These are phyloP conservation scores for Chionoecetes opilio DNA, from an alignment of 1,140 invertebrate species.

Conservation along the genomic window DNA sequence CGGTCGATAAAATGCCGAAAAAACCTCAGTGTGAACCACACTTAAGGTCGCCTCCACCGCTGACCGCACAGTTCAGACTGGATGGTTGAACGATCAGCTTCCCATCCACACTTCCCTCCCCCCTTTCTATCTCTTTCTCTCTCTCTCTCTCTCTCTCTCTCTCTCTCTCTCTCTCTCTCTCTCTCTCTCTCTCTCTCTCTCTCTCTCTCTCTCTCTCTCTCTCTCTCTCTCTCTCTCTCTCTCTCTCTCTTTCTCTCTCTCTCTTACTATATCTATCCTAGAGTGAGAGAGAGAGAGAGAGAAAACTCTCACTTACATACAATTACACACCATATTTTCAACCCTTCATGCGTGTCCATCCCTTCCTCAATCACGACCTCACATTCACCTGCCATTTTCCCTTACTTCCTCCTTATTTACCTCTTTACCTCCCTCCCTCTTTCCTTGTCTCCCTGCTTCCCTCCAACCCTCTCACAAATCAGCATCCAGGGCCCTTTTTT, in stretches of 20 bases:
- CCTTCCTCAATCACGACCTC: not conserved
- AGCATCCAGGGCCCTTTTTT: too few species aligned
- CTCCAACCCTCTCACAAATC: too few species aligned
- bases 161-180: conserved; percentile 50
- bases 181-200: conserved; percentile 47
- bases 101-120: not conserved
- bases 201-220: conserved; percentile 49
- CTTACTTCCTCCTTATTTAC: not conserved
- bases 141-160: conserved; percentile 36
- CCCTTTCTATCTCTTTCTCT: conserved; percentile 41
- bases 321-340: not conserved
- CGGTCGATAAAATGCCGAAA: too few species aligned
- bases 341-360: not conserved
- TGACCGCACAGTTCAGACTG: too few species aligned
- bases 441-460: not conserved
- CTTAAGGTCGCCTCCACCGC: too few species aligned
- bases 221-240: not conserved
- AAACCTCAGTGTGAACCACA: too few species aligned
- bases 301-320: too few species aligned
- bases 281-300: too few species aligned
- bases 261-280: not conserved
- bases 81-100: too few species aligned
- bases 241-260: not conserved
- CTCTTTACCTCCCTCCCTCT: not conserved
- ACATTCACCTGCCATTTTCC: not conserved